Evolutionary conservation across 2,888 invertebrate species (phyloP).

Genomic region (Eremobia ochroleuca): DNA sequence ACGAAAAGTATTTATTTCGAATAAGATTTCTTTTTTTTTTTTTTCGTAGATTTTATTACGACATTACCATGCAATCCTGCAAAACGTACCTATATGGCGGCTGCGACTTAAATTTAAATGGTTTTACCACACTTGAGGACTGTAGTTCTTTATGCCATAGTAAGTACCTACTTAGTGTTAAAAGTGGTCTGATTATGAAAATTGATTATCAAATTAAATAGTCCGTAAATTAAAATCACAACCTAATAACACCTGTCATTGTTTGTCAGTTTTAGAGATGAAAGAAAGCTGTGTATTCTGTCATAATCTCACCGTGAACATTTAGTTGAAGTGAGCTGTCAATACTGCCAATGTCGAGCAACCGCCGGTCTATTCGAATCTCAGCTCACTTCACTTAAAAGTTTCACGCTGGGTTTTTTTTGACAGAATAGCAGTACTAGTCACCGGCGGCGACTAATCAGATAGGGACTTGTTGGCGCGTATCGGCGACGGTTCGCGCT

Average conservation of each 20-base stretch:
- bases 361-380: no score
- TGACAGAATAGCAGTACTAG: not conserved
- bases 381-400: not conserved
- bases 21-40: not conserved
- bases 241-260: not conserved
- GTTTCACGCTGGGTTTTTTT: not conserved
- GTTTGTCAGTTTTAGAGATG: not conserved
- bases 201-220: not conserved
- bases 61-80: slow-evolving; percentile 23
- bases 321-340: no score
- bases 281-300: not conserved
- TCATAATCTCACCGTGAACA: no score
- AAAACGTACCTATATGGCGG: slow-evolving; percentile 4
- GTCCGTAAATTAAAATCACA: not conserved
- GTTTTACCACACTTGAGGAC: not conserved
- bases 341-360: no score
- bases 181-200: not conserved
- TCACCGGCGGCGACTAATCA: not conserved
- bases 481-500: not conserved
- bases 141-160: not conserved
- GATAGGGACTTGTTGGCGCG: not conserved
- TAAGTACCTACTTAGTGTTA: slow-evolving; percentile 4
- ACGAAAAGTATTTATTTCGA: not conserved
- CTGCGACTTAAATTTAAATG: slow-evolving; percentile 10
- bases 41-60: slow-evolving; percentile 36